Percentiles rank a stretch among this genome's conserved stretches.
Conservation (phyloP, 2,797 vertebrate genomes). For the Oreochromis grahami region DNA sequence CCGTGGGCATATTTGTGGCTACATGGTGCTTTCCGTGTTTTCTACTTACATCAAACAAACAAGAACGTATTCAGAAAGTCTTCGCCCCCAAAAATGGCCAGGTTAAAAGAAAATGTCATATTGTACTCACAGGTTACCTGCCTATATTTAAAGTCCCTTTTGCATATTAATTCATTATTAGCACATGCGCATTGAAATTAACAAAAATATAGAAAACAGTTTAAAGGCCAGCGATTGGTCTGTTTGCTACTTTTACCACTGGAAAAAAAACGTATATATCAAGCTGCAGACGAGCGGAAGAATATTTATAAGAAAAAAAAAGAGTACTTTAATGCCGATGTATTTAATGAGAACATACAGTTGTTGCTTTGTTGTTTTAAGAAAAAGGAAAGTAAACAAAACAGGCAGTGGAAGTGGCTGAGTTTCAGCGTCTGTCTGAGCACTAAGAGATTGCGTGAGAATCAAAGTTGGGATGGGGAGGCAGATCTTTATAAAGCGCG, state of each 20-base stretch:
- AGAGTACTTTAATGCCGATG: background rate
- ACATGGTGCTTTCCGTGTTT: background rate
- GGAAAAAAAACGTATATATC: background rate
- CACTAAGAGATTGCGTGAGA: conserved; percentile 75
- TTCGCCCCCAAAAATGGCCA: background rate
- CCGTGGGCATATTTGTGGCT: background rate
- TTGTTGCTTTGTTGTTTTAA: background rate
- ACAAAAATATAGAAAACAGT: background rate
- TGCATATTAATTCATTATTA: background rate
- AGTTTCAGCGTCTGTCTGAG: conserved; percentile 40
- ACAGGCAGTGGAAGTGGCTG: conserved; percentile 21
- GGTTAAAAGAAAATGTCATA: background rate
- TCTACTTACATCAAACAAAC: background rate
- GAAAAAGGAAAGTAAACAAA: background rate
- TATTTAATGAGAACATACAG: background rate
- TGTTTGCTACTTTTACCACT: background rate
- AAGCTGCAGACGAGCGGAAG: background rate
- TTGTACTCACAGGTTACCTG: background rate
- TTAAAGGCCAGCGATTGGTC: background rate
- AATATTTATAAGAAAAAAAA: background rate
- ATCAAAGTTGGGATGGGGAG: conserved; percentile 70
- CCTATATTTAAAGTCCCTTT: background rate
- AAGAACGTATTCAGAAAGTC: background rate
- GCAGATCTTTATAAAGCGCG: conserved; percentile 82
- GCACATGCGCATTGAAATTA: background rate